These are phyloP conservation scores for Saccopteryx leptura DNA, from an alignment of 2,113 vertebrate genomes.

Conservation along the genomic window DNA sequence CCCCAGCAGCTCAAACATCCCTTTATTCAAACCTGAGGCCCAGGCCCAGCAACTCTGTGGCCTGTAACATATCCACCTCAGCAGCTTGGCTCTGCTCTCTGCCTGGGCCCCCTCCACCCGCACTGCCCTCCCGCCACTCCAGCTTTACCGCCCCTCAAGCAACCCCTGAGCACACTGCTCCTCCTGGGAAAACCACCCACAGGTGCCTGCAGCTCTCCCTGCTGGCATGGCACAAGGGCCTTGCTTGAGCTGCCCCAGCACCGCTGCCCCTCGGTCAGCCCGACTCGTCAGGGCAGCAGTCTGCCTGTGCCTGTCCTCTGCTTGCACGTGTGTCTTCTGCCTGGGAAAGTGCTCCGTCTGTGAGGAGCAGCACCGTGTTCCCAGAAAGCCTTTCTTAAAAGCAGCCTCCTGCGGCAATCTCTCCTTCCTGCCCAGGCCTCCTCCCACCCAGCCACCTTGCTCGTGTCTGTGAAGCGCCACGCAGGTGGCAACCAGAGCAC, in stretches of 20 bases:
- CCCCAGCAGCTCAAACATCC: background rate
- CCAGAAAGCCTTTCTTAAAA: background rate
- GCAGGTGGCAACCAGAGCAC: background rate
- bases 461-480: rapidly evolving
- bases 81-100: background rate
- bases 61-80: background rate
- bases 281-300: background rate
- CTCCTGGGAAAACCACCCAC: rapidly evolving
- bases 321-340: background rate
- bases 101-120: background rate
- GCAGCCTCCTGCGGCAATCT: background rate
- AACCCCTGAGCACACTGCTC: background rate
- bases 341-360: background rate
- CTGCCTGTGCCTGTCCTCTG: background rate
- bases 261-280: too few species aligned
- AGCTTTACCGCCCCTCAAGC: rapidly evolving
- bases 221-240: background rate
- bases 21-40: background rate
- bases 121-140: rapidly evolving
- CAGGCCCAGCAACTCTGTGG: background rate
- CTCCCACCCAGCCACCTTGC: background rate
- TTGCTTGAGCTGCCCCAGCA: background rate
- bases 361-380: background rate
- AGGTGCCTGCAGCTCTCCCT: background rate
- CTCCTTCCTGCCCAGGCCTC: background rate